Conservation (phyloP, 1,140 invertebrate genomes). For the Condylostylus longicornis region DNA sequence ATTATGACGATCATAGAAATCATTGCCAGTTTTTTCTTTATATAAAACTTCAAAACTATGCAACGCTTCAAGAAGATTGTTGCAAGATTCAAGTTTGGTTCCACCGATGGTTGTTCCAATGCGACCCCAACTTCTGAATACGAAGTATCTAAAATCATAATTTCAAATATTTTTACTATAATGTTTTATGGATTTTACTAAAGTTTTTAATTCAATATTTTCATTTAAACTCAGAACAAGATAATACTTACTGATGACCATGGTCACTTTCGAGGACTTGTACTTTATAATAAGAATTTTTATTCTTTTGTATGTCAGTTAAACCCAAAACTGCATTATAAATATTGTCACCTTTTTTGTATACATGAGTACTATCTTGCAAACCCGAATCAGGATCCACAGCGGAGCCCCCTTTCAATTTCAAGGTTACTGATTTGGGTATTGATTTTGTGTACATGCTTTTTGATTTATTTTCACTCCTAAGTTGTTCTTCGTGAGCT, state of each 20-base stretch:
- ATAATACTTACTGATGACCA: conserved; percentile 38
- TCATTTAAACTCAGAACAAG: too few species aligned
- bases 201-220: neutral
- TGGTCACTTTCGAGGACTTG: conserved; percentile 73
- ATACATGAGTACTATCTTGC: conserved; percentile 67
- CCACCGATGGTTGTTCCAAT: conserved; percentile 87
- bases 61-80: conserved; percentile 42
- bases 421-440: conserved; percentile 55
- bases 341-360: conserved; percentile 43
- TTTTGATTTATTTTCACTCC: conserved; percentile 43
- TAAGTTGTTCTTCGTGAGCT: conserved; percentile 39
- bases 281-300: conserved; percentile 92
- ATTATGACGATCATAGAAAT: conserved; percentile 47
- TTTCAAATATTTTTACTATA: neutral
- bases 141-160: conserved; percentile 46
- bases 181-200: neutral
- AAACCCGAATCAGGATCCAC: conserved; percentile 81
- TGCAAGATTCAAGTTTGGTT: conserved; percentile 52
- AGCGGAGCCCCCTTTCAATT: conserved; percentile 72
- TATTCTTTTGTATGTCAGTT: conserved; percentile 71
- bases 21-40: conserved; percentile 73
- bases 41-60: conserved; percentile 53
- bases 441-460: conserved; percentile 50
- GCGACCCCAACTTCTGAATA: conserved; percentile 87
- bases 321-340: conserved; percentile 67